These are phyloP conservation scores for Akabosia matsudoensis DNA, from an alignment of 1,140 invertebrate species.

Conservation along the genomic window DNA sequence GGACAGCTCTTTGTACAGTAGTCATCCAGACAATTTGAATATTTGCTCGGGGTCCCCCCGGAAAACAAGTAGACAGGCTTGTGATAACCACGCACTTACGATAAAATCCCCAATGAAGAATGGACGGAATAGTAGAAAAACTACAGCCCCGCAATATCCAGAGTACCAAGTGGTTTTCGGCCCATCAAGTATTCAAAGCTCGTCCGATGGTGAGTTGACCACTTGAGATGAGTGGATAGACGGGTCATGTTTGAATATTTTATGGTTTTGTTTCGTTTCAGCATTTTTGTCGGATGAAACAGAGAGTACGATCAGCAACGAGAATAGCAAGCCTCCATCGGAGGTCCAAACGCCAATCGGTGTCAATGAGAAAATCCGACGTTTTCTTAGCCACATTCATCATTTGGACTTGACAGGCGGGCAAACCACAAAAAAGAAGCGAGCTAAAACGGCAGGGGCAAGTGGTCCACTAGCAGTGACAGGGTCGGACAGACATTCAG, in stretches of 20 bases:
- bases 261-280: constrained; percentile 6
- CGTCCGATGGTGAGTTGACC: constrained; percentile 28
- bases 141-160: too few species aligned
- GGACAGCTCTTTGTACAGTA: not conserved
- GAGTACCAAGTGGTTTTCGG: constrained; percentile 36
- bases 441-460: not conserved
- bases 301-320: not conserved
- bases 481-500: not conserved
- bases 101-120: constrained; percentile 7
- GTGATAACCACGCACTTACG: not conserved
- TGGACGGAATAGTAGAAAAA: not conserved
- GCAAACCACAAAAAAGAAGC: not conserved
- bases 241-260: constrained; percentile 3
- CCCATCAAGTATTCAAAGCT: constrained; percentile 32
- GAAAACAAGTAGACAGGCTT: not conserved
- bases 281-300: constrained; percentile 19
- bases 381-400: constrained; percentile 14
- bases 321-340: not conserved
- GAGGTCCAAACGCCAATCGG: not conserved
- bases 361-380: constrained; percentile 16
- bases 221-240: not conserved
- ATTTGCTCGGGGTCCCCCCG: not conserved
- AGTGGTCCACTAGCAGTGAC: not conserved
- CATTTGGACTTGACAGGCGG: constrained; percentile 3
- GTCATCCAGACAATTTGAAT: not conserved